phyloP scores from a whole-genome alignment of 2,797 vertebrate species.

The Sorex maritimensis region DNA sequence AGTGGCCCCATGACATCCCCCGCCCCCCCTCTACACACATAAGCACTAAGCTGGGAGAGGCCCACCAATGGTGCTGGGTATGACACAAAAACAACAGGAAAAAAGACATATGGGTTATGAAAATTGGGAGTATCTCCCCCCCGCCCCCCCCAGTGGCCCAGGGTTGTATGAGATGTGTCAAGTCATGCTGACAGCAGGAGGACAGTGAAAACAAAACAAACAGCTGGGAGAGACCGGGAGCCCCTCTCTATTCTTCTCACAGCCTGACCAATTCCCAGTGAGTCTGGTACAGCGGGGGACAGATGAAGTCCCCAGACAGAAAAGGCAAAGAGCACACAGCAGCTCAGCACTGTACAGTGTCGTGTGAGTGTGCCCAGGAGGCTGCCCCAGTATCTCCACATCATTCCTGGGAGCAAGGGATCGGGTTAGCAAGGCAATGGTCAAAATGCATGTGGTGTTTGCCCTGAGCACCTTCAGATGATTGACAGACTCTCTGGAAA shows the following conservation, averaged over 20 bases:
- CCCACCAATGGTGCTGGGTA: too few relatives aligned
- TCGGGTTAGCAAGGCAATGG: conserved; percentile 75
- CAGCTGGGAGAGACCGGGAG: background rate
- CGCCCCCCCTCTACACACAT: too few relatives aligned
- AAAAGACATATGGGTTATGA: background rate
- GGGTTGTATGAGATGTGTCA: background rate
- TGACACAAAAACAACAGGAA: too few relatives aligned
- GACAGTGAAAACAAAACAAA: background rate
- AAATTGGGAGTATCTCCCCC: conserved; percentile 39
- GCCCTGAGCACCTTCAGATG: conserved; percentile 18
- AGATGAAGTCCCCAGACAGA: conserved; percentile 71
- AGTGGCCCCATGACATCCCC: too few relatives aligned
- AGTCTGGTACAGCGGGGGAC: conserved; percentile 32
- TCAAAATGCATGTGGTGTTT: conserved; percentile 30
- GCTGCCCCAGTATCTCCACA: conserved; percentile 76
- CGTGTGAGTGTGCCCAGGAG: conserved; percentile 72
- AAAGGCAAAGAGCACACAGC: conserved; percentile 65
- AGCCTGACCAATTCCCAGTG: conserved; percentile 44
- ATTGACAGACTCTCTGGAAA: conserved; percentile 36
- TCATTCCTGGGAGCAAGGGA: conserved; percentile 72
- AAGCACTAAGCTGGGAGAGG: too few relatives aligned
- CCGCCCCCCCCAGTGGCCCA: background rate
- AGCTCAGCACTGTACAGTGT: conserved; percentile 74
- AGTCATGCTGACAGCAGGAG: conserved; percentile 12
- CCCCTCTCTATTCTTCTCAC: conserved; percentile 28